phyloP scores from a whole-genome alignment of 2,888 invertebrate genomes.

The Chrysina gloriosa region DNA sequence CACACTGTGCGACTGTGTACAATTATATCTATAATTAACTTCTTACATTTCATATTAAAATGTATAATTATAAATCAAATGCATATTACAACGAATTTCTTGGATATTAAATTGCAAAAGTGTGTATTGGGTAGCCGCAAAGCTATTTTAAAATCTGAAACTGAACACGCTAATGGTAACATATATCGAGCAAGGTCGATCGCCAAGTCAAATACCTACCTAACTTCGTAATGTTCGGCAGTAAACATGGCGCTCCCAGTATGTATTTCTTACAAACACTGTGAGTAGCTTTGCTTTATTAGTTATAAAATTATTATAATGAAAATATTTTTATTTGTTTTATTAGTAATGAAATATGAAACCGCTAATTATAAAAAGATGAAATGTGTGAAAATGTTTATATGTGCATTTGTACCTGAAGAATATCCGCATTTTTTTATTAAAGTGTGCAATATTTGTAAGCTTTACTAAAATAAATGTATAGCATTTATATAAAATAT shows the following conservation, averaged over 20 bases:
- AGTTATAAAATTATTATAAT: background rate
- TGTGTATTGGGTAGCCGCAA: background rate
- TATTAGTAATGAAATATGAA: background rate
- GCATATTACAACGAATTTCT: too few species aligned
- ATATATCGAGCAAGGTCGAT: slow-evolving; percentile 9
- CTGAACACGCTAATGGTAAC: background rate
- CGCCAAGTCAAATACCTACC: background rate
- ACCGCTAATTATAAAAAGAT: background rate
- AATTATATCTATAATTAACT: too few species aligned
- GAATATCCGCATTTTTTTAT: too few species aligned
- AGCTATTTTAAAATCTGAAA: background rate
- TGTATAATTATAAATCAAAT: too few species aligned
- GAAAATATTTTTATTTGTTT: background rate
- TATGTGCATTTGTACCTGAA: background rate
- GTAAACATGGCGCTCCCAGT: slow-evolving; percentile 47
- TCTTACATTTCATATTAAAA: too few species aligned
- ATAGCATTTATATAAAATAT: too few species aligned
- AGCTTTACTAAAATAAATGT: background rate
- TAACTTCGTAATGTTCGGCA: slow-evolving; percentile 31
- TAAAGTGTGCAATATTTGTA: background rate
- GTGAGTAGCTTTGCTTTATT: slow-evolving; percentile 46
- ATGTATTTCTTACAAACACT: slow-evolving; percentile 42
- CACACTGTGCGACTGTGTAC: too few species aligned
- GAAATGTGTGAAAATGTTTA: background rate
- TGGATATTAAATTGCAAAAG: background rate